phyloP scores from a whole-genome alignment of 2,888 invertebrate genomes.

The Callyntrura guangdongensis region DNA sequence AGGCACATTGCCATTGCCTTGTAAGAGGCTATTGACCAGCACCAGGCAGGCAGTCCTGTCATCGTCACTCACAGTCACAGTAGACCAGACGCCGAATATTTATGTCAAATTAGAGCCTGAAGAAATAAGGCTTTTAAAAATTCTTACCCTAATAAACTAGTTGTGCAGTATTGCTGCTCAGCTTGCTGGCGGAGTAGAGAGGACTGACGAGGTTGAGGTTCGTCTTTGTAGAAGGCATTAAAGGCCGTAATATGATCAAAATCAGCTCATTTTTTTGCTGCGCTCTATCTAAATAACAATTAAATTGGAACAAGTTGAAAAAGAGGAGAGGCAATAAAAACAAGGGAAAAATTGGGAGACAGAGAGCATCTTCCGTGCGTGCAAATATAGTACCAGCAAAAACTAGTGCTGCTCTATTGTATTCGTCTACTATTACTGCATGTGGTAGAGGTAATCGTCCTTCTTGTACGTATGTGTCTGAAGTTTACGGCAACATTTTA shows the following conservation, averaged over 20 bases:
- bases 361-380: slow-evolving; percentile 52
- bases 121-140: slow-evolving; percentile 33
- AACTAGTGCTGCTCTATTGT: not conserved
- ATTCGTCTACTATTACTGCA: too few relatives aligned
- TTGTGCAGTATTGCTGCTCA: not conserved
- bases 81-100: slow-evolving; percentile 40
- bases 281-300: slow-evolving; percentile 14
- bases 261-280: slow-evolving; percentile 20
- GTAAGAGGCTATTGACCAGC: slow-evolving; percentile 47
- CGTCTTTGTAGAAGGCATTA: too few relatives aligned
- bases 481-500: slow-evolving; percentile 26
- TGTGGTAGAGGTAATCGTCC: too few relatives aligned
- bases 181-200: too few relatives aligned
- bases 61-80: slow-evolving; percentile 12
- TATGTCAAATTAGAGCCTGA: slow-evolving; percentile 35
- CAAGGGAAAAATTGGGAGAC: slow-evolving; percentile 38
- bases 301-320: slow-evolving; percentile 54
- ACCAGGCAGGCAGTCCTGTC: not conserved
- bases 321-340: slow-evolving; percentile 53
- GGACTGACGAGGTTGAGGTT: slow-evolving; percentile 4
- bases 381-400: not conserved
- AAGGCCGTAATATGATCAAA: slow-evolving; percentile 21
- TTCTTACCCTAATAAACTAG: slow-evolving; percentile 45
- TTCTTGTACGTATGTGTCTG: not conserved
- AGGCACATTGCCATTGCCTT: not conserved